These are phyloP conservation scores for Albula glossodonta DNA, from an alignment of 2,113 vertebrate genomes.

Conservation along the genomic window DNA sequence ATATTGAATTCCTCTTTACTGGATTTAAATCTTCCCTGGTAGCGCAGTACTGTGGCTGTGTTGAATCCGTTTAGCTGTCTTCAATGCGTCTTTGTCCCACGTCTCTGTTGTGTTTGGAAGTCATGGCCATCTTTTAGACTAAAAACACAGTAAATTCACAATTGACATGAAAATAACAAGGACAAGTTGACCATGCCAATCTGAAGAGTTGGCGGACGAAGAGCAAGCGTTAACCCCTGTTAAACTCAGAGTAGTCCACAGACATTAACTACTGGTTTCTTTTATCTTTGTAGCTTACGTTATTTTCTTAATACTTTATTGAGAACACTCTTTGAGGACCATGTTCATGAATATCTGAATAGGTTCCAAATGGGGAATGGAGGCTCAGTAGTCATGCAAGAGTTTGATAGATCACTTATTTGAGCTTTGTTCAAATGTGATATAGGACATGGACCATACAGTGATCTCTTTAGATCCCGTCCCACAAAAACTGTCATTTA, in stretches of 20 bases:
- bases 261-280: conserved; percentile 13
- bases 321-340: not conserved
- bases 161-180: too few species aligned
- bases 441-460: not conserved
- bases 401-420: conserved; percentile 12
- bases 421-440: not conserved
- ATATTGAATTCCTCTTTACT: conserved; percentile 17
- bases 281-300: not conserved
- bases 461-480: not conserved
- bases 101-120: not conserved
- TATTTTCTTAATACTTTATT: not conserved
- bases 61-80: not conserved
- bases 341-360: conserved; percentile 5
- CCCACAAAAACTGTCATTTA: not conserved
- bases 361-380: conserved; percentile 23
- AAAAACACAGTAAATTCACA: not conserved
- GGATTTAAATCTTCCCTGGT: conserved; percentile 14
- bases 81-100: not conserved
- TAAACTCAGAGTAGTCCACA: too few species aligned
- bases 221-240: too few species aligned
- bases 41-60: not conserved
- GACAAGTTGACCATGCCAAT: too few species aligned
- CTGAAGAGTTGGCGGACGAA: too few species aligned
- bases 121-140: not conserved
- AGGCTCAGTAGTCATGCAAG: not conserved